phyloP scores from a whole-genome alignment of 2,113 vertebrate genomes.

The Hyperoodon ampullatus region DNA sequence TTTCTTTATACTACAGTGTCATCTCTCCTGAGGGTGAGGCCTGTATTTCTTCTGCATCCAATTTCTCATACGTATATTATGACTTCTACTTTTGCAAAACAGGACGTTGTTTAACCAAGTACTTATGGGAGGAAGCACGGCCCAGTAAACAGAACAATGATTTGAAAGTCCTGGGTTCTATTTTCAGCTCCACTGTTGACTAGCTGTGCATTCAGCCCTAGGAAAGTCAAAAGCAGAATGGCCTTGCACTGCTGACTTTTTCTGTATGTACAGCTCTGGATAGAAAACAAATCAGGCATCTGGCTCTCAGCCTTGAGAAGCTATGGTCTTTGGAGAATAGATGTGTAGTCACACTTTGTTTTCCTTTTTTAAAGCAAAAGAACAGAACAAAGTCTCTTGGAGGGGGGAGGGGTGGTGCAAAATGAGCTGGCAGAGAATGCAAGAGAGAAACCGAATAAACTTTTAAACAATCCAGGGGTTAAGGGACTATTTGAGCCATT shows the following conservation, averaged over 20 bases:
- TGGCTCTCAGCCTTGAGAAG: conserved; percentile 65
- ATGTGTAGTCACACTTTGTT: conserved; percentile 61
- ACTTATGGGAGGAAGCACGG: conserved; percentile 71
- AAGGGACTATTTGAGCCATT: conserved; percentile 32
- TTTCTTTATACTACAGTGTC: neutral
- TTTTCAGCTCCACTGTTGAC: conserved; percentile 73
- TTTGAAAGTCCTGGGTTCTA: conserved; percentile 78
- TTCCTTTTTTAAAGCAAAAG: conserved; percentile 59
- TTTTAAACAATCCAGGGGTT: conserved; percentile 43
- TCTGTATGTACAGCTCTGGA: conserved; percentile 42
- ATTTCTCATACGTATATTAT: conserved; percentile 54
- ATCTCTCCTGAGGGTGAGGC: neutral
- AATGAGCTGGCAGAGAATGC: conserved; percentile 9
- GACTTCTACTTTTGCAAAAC: conserved; percentile 75
- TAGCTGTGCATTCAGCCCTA: conserved; percentile 62
- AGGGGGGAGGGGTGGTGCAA: neutral
- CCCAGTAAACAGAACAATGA: conserved; percentile 75
- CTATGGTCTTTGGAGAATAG: conserved; percentile 68
- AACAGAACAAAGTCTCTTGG: conserved; percentile 57
- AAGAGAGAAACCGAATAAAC: conserved; percentile 50
- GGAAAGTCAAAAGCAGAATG: conserved; percentile 69
- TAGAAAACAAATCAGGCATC: conserved; percentile 71
- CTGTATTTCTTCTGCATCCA: neutral
- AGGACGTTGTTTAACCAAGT: conserved; percentile 69
- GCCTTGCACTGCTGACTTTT: neutral